Evolutionary conservation across 2,888 invertebrate species (phyloP).

Genomic region (Gandaritis pyraliata): DNA sequence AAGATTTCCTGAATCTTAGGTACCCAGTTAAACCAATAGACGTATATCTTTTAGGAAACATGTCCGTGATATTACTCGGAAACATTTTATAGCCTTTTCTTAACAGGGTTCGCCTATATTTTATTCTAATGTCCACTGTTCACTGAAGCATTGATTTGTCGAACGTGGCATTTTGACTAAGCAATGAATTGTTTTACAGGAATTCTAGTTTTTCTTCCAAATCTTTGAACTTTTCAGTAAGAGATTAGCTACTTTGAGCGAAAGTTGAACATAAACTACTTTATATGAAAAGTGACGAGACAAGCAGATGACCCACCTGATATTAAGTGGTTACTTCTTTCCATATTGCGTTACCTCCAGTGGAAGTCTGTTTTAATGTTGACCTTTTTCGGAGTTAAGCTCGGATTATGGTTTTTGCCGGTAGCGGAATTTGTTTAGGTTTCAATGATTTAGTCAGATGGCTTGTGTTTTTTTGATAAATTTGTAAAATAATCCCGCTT

Average conservation of each 20-base stretch:
- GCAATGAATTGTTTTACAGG: too few relatives aligned
- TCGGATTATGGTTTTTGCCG: slow-evolving; percentile 14
- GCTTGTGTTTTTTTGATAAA: slow-evolving; percentile 12
- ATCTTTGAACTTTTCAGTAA: too few relatives aligned
- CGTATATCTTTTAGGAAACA: slow-evolving; percentile 57
- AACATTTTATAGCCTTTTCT: slow-evolving; percentile 71
- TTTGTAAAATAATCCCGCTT: neutral
- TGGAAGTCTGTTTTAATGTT: slow-evolving; percentile 31
- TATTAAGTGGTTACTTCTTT: too few relatives aligned
- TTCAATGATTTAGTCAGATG: slow-evolving; percentile 14
- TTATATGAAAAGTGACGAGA: too few relatives aligned
- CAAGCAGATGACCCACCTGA: too few relatives aligned
- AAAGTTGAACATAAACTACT: too few relatives aligned
- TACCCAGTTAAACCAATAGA: slow-evolving; percentile 42
- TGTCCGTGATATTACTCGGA: slow-evolving; percentile 68
- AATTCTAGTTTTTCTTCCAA: too few relatives aligned
- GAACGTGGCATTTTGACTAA: slow-evolving; percentile 7
- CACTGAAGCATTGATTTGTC: slow-evolving; percentile 11
- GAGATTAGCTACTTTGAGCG: too few relatives aligned
- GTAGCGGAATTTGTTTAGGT: slow-evolving; percentile 14
- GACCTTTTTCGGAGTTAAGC: slow-evolving; percentile 23
- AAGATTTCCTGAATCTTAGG: slow-evolving; percentile 16
- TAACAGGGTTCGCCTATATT: slow-evolving; percentile 68
- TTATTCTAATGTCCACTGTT: slow-evolving; percentile 47
- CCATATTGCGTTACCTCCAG: too few relatives aligned